These are phyloP conservation scores for Aplochiton taeniatus DNA, from an alignment of 2,797 vertebrate genomes.

Conservation along the genomic window DNA sequence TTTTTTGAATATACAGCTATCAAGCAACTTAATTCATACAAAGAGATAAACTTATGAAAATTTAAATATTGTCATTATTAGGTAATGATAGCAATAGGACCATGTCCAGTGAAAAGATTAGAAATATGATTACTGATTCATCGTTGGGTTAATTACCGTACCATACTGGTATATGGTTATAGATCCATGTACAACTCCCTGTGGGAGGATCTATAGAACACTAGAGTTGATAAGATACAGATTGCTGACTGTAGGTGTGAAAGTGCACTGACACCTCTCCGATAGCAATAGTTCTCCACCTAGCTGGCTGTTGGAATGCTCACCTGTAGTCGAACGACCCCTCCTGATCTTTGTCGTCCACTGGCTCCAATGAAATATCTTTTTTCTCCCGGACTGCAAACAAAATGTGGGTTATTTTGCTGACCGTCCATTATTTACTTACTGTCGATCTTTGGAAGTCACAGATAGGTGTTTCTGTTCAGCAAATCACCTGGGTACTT, in stretches of 20 bases:
- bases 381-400: constrained; percentile 89
- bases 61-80: constrained; percentile 11
- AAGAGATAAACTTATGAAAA: constrained; percentile 12
- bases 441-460: neutral
- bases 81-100: constrained; percentile 13
- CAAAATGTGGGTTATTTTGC: constrained; percentile 9
- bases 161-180: constrained; percentile 3
- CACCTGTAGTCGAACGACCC: constrained; percentile 97
- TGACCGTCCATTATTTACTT: neutral
- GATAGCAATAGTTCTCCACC: neutral
- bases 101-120: constrained; percentile 23
- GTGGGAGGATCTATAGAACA: constrained; percentile 3
- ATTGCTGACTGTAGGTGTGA: neutral
- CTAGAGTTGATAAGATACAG: neutral
- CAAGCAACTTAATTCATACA: constrained; percentile 37
- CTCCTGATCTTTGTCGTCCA: constrained; percentile 92
- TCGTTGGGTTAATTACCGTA: constrained; percentile 25
- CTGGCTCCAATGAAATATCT: constrained; percentile 85
- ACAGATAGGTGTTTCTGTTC: neutral
- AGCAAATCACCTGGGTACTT: constrained; percentile 89
- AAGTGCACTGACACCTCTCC: neutral
- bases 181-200: constrained; percentile 1
- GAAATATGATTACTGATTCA: constrained; percentile 11
- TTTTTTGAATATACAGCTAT: constrained; percentile 37
- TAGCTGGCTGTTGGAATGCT: neutral